Percentiles rank a stretch among this genome's conserved stretches.
Conservation (phyloP, 2,113 vertebrate genomes). For the Illadopsis cleaveri region DNA sequence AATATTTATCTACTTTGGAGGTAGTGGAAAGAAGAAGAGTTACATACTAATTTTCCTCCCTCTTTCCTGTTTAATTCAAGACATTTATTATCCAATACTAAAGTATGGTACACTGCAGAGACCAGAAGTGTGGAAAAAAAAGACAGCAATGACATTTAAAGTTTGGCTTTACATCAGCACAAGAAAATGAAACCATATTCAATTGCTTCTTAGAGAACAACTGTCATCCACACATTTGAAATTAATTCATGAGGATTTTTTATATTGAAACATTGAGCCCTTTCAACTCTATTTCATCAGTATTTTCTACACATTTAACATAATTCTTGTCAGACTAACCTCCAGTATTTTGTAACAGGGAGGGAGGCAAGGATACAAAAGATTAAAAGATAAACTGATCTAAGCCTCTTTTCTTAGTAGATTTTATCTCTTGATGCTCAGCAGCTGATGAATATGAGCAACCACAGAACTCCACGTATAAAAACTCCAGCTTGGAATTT, state of each 20-base stretch:
- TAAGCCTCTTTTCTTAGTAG: neutral
- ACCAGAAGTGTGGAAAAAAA: neutral
- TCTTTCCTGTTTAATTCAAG: neutral
- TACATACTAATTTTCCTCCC: neutral
- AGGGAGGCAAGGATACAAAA: neutral
- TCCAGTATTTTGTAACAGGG: neutral
- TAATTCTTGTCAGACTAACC: neutral
- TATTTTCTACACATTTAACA: neutral
- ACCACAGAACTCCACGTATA: neutral
- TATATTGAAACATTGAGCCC: neutral
- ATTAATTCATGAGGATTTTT: neutral
- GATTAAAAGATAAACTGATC: neutral
- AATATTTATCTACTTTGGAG: neutral
- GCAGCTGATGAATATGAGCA: neutral
- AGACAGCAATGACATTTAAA: neutral
- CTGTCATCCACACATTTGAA: neutral
- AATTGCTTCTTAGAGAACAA: neutral
- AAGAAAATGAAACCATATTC: neutral
- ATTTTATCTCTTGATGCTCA: conserved; percentile 7
- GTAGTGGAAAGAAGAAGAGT: neutral
- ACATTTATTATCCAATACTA: neutral
- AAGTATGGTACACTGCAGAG: neutral
- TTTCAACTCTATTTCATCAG: neutral
- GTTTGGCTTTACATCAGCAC: neutral
- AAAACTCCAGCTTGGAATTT: neutral